Evolutionary conservation across 2,888 invertebrate species (phyloP).

Genomic region (Hirtodrosophila histrioides): DNA sequence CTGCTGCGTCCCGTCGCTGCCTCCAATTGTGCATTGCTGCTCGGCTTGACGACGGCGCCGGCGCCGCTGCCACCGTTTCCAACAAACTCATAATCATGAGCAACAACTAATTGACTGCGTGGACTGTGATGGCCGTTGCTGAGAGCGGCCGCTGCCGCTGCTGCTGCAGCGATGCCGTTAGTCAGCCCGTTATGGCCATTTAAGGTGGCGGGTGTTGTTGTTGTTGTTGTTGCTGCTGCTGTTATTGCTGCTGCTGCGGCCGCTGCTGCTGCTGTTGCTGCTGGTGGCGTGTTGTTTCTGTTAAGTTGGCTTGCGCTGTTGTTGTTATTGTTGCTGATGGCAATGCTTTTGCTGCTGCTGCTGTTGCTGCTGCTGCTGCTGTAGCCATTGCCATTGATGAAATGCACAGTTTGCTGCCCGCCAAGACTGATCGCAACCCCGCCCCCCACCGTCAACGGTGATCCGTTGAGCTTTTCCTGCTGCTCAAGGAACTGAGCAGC

Average conservation of each 20-base stretch:
- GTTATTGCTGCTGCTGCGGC: constrained; percentile 39
- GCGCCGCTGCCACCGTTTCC: constrained; percentile 29
- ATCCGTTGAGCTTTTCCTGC: constrained; percentile 76
- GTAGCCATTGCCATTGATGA: constrained; percentile 36
- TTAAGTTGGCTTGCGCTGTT: constrained; percentile 71
- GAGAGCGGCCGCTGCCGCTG: constrained; percentile 13
- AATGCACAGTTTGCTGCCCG: constrained; percentile 45
- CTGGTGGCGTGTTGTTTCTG: constrained; percentile 53
- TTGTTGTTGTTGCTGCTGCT: constrained; percentile 25
- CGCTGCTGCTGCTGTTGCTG: constrained; percentile 1
- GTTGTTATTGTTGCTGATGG: constrained; percentile 44
- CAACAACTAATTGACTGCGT: constrained; percentile 52
- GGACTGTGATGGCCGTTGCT: constrained; percentile 47
- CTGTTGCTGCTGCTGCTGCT: constrained; percentile 29
- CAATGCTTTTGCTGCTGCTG: constrained; percentile 35
- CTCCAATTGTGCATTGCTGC: constrained; percentile 56
- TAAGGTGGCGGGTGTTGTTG: constrained; percentile 45
- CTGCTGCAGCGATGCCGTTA: constrained; percentile 47
- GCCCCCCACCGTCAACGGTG: constrained; percentile 47
- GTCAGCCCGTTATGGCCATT: constrained; percentile 46
- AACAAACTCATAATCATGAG: constrained; percentile 53
- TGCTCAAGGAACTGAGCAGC: constrained; percentile 83
- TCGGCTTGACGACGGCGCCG: constrained; percentile 34
- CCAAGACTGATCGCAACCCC: constrained; percentile 27
- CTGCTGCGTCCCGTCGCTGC: constrained; percentile 40